These are phyloP conservation scores for Cuniculus paca DNA, from an alignment of 2,797 vertebrate genomes.

Conservation along the genomic window DNA sequence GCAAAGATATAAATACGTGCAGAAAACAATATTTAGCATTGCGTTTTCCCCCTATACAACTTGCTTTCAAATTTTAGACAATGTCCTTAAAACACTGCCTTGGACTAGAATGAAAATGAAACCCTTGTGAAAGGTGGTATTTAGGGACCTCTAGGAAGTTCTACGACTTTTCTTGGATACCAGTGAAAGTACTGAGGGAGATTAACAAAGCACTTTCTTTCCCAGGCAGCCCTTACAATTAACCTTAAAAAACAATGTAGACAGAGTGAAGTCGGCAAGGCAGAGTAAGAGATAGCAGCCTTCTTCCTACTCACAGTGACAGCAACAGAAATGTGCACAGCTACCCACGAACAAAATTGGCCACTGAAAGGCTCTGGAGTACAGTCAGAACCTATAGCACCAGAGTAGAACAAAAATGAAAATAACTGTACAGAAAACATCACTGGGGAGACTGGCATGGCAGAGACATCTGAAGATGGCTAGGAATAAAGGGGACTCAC, in stretches of 20 bases:
- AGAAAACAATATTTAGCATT: slow-evolving; percentile 18
- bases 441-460: neutral
- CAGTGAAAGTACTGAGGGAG: neutral
- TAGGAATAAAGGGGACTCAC: neutral
- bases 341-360: neutral
- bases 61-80: slow-evolving; percentile 53
- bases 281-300: neutral
- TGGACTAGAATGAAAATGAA: slow-evolving; percentile 24
- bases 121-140: neutral
- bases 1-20: neutral
- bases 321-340: neutral
- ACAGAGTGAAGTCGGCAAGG: neutral
- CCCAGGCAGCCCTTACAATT: neutral
- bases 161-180: neutral
- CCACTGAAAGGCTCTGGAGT: no score
- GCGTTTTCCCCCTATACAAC: slow-evolving; percentile 4
- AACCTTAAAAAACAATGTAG: neutral
- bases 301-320: neutral
- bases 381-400: neutral
- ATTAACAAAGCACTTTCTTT: slow-evolving; percentile 13
- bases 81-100: neutral
- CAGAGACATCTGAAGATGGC: neutral
- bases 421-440: neutral
- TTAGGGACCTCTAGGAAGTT: slow-evolving; percentile 42
- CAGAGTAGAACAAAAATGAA: neutral